phyloP scores from a whole-genome alignment of 2,888 invertebrate genomes.

The Polyommatus iphigenia region DNA sequence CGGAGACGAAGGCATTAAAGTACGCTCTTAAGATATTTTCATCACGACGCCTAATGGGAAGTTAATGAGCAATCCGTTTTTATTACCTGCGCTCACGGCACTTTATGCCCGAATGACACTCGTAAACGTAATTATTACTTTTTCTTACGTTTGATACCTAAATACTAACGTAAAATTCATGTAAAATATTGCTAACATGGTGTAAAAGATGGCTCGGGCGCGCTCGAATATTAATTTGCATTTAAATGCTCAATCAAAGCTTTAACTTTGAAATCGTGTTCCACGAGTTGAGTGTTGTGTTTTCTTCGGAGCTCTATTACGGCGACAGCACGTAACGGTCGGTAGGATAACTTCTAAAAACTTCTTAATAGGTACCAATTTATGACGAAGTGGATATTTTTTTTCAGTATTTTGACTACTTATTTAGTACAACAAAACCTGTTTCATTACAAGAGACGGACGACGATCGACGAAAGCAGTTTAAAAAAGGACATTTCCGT shows the following conservation, averaged over 20 bases:
- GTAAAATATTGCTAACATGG: neutral
- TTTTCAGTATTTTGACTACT: neutral
- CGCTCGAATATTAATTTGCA: neutral
- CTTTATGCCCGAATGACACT: constrained; percentile 18
- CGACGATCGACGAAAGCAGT: neutral
- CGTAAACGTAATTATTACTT: constrained; percentile 23
- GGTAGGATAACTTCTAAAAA: neutral
- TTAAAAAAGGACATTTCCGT: neutral
- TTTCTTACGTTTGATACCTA: constrained; percentile 6
- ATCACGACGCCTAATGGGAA: constrained; percentile 23
- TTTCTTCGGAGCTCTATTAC: neutral
- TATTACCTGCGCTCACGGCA: neutral
- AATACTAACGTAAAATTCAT: neutral
- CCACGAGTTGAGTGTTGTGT: neutral
- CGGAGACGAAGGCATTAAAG: constrained; percentile 5
- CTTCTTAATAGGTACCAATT: neutral
- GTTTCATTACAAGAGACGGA: neutral
- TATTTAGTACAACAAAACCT: neutral
- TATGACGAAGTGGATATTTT: neutral
- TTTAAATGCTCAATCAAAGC: constrained; percentile 13
- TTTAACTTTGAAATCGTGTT: neutral
- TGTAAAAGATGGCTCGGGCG: neutral
- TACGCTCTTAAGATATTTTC: constrained; percentile 12
- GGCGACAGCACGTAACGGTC: neutral
- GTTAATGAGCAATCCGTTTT: constrained; percentile 21